Conservation (phyloP, 2,797 vertebrate genomes). For the Coluber constrictor region DNA sequence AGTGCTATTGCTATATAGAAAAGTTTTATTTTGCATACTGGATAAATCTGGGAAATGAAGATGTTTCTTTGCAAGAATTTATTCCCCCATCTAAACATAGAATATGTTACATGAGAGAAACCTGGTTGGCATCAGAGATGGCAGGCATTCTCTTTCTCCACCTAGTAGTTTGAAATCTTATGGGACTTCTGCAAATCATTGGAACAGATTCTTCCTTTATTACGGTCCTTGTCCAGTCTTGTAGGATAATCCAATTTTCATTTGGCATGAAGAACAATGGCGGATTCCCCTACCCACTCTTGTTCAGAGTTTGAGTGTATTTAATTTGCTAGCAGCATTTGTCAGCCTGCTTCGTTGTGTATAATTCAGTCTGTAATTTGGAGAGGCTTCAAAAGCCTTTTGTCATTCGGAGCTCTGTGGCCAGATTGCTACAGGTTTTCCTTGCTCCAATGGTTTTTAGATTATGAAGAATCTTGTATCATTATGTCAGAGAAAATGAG, state of each 20-base stretch:
- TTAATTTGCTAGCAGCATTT: constrained; percentile 45
- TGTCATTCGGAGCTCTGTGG: constrained; percentile 33
- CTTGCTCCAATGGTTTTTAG: background rate
- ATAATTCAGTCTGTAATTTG: constrained; percentile 49
- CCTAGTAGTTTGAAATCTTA: background rate
- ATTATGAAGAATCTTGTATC: constrained; percentile 22
- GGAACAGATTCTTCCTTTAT: background rate
- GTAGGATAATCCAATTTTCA: constrained; percentile 43
- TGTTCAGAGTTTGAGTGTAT: constrained; percentile 43
- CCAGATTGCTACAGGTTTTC: constrained; percentile 18
- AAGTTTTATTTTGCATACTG: background rate
- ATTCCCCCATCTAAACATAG: background rate
- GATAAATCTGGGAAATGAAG: background rate
- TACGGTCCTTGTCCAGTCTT: constrained; percentile 4
- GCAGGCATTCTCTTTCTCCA: background rate
- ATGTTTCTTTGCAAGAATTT: background rate
- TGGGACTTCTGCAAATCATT: background rate
- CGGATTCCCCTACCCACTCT: constrained; percentile 15
- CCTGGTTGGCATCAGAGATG: background rate
- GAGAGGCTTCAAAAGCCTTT: constrained; percentile 54
- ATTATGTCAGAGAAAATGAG: background rate
- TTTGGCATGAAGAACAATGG: constrained; percentile 34
- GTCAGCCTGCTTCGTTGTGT: constrained; percentile 48
- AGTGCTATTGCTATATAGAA: background rate
- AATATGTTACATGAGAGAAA: background rate